Evolutionary conservation across 2,888 invertebrate species (phyloP).

Genomic region (Myopa tessellatipennis): DNA sequence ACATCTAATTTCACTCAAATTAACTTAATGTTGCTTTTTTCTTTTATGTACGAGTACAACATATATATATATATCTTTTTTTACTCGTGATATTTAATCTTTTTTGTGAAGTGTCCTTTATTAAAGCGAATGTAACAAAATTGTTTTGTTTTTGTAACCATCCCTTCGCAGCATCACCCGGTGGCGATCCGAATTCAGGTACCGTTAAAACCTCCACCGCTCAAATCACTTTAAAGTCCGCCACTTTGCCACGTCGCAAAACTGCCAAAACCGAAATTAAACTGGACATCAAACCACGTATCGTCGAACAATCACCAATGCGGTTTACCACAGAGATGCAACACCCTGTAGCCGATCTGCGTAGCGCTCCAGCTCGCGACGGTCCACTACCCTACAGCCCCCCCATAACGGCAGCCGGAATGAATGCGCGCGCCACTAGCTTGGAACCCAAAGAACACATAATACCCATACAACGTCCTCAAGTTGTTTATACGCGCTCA

Average conservation of each 20-base stretch:
- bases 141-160: background rate
- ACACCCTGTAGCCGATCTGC: slow-evolving; percentile 70
- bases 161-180: slow-evolving; percentile 55
- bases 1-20: background rate
- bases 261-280: slow-evolving; percentile 76
- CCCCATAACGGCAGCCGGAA: slow-evolving; percentile 52
- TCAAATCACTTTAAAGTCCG: slow-evolving; percentile 76
- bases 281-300: slow-evolving; percentile 70
- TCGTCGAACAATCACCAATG: slow-evolving; percentile 66
- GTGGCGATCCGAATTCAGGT: slow-evolving; percentile 53
- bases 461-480: slow-evolving; percentile 74
- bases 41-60: background rate
- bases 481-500: slow-evolving; percentile 63
- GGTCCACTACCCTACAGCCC: slow-evolving; percentile 65
- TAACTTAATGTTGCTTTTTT: slow-evolving; percentile 26
- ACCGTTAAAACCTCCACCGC: slow-evolving; percentile 73
- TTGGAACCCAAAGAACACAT: slow-evolving; percentile 76
- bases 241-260: slow-evolving; percentile 75
- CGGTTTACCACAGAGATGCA: slow-evolving; percentile 74
- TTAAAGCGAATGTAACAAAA: background rate
- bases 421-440: slow-evolving; percentile 70
- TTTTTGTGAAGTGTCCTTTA: background rate
- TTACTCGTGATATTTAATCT: background rate
- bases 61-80: background rate
- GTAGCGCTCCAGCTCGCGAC: slow-evolving; percentile 67